phyloP scores from a whole-genome alignment of 2,888 invertebrate species.

The Noctua fimbriata region DNA sequence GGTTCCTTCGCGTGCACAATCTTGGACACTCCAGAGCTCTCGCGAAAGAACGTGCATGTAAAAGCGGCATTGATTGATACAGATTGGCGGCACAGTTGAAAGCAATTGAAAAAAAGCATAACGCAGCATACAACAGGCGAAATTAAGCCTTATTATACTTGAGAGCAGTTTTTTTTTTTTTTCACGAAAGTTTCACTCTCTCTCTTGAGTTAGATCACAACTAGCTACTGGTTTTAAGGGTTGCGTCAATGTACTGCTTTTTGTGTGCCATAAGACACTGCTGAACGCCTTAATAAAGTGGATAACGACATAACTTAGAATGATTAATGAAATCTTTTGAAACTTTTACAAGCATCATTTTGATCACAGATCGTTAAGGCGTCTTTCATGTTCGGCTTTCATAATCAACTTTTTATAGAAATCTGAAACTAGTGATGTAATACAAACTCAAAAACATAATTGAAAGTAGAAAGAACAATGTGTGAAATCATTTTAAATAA shows the following conservation, averaged over 20 bases:
- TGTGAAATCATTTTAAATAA: neutral
- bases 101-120: constrained; percentile 32
- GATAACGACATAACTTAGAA: neutral
- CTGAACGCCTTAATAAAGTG: constrained; percentile 8
- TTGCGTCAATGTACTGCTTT: constrained; percentile 35
- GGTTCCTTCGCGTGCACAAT: too few relatives aligned
- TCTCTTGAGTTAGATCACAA: constrained; percentile 18
- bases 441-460: constrained; percentile 20
- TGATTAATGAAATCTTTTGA: neutral
- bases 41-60: constrained; percentile 5
- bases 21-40: neutral
- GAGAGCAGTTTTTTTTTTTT: constrained; percentile 20
- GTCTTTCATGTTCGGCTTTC: constrained; percentile 23
- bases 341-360: constrained; percentile 9
- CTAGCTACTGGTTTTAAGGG: constrained; percentile 2
- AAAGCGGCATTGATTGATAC: constrained; percentile 13
- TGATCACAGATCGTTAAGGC: constrained; percentile 51
- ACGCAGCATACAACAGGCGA: constrained; percentile 7
- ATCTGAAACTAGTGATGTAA: neutral
- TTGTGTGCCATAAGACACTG: constrained; percentile 25
- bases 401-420: constrained; percentile 5
- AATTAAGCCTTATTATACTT: constrained; percentile 4
- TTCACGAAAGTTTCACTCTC: constrained; percentile 6
- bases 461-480: constrained; percentile 32
- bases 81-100: constrained; percentile 12